A percentile compares a stretch with the other conserved stretches of the same genome.
Evolutionary conservation across 1,140 invertebrate genomes (phyloP).

Genomic region (Diachasma alloeum): DNA sequence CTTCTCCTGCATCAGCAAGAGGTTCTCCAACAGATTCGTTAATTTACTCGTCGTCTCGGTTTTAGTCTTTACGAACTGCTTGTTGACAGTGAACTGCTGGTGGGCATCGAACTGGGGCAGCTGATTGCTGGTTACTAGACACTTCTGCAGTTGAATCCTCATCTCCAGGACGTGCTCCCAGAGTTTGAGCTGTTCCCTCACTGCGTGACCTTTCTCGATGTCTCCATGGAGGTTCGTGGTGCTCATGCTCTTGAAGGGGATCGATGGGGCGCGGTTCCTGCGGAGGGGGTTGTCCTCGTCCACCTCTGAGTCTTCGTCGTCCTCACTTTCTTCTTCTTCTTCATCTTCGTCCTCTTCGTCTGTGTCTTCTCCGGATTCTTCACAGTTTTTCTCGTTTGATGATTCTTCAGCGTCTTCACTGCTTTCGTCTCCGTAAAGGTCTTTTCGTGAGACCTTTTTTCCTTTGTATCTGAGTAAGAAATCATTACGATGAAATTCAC

Average conservation of each 20-base stretch:
- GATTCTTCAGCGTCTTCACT: constrained; percentile 22
- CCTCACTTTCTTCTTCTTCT: constrained; percentile 42
- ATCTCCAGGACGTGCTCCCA: constrained; percentile 87
- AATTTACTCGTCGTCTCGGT: constrained; percentile 60
- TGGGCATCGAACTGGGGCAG: constrained; percentile 74
- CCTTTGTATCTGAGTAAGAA: constrained; percentile 71
- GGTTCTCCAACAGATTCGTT: constrained; percentile 68
- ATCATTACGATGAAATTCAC: too few relatives aligned
- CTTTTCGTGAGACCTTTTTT: constrained; percentile 70
- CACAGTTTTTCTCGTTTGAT: too few relatives aligned
- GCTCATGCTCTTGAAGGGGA: constrained; percentile 49
- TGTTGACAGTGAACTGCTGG: constrained; percentile 61
- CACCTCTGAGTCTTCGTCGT: constrained; percentile 38
- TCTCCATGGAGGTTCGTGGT: constrained; percentile 64
- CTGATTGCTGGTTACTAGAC: constrained; percentile 76
- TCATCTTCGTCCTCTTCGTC: constrained; percentile 44
- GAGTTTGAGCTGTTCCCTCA: constrained; percentile 78
- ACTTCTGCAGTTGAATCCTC: constrained; percentile 86
- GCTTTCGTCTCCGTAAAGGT: constrained; percentile 50
- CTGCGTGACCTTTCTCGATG: constrained; percentile 79
- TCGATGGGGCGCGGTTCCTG: constrained; percentile 47
- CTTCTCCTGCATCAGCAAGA: constrained; percentile 68
- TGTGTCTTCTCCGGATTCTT: constrained; percentile 37
- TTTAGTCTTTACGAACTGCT: constrained; percentile 66
- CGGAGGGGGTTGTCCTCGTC: constrained; percentile 56